Conservation (phyloP, 2,113 vertebrate genomes). For the Varanus komodoensis region DNA sequence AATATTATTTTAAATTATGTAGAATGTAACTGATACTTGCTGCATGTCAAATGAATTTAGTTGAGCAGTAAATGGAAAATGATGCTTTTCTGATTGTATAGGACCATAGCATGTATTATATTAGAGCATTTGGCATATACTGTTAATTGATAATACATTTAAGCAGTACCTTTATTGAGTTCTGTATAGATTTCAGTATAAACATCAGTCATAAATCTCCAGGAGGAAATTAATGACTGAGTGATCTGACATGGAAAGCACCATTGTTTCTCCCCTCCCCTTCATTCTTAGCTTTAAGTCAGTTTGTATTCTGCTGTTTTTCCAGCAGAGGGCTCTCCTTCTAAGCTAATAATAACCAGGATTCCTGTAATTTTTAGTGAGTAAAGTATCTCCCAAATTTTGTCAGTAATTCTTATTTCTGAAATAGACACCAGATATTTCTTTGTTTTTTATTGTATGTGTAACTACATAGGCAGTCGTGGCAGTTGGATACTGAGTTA, state of each 20-base stretch:
- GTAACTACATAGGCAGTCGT: background rate
- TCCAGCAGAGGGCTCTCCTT: constrained; percentile 77
- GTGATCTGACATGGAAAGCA: background rate
- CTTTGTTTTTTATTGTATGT: background rate
- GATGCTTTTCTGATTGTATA: background rate
- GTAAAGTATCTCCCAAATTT: accelerated
- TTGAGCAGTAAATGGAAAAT: background rate
- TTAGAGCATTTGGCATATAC: accelerated
- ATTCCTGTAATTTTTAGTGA: background rate
- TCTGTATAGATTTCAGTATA: background rate
- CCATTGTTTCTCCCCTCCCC: background rate
- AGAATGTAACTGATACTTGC: background rate
- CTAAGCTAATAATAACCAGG: constrained; percentile 59
- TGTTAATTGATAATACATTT: accelerated
- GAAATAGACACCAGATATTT: background rate
- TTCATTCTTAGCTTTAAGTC: background rate
- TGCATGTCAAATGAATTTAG: background rate
- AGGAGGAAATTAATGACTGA: accelerated
- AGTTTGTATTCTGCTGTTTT: accelerated
- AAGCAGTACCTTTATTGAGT: accelerated
- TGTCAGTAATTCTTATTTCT: background rate
- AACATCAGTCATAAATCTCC: background rate
- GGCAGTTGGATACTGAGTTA: background rate
- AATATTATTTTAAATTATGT: background rate
- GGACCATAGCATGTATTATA: background rate